phyloP scores from a whole-genome alignment of 2,888 invertebrate genomes.

The Caenorhabditis doughertyi region DNA sequence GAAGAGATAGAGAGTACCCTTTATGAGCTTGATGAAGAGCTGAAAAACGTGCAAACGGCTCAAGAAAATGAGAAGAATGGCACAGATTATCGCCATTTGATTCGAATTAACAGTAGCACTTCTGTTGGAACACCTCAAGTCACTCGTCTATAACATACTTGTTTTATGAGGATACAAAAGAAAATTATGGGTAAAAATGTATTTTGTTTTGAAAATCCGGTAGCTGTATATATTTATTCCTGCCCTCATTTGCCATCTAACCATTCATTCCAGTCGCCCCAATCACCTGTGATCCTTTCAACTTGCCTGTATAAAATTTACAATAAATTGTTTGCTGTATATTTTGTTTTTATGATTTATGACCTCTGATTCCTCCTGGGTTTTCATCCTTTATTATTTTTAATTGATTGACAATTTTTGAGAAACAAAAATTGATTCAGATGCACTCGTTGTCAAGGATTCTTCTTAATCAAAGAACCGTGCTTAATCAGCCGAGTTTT shows the following conservation, averaged over 20 bases:
- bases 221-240: no score
- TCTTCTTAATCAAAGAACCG: constrained; percentile 7
- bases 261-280: not conserved
- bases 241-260: not conserved
- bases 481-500: not conserved
- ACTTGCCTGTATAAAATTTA: constrained; percentile 18
- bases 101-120: constrained; percentile 57
- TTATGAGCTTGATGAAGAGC: constrained; percentile 56
- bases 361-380: not conserved
- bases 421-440: constrained; percentile 41
- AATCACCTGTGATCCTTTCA: constrained; percentile 9
- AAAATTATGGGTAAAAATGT: constrained; percentile 20
- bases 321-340: no score
- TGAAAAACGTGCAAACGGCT: constrained; percentile 47
- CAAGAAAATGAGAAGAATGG: constrained; percentile 32
- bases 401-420: not conserved
- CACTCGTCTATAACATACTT: constrained; percentile 37
- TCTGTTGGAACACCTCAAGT: constrained; percentile 55
- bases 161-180: not conserved
- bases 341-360: not conserved
- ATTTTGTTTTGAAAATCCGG: constrained; percentile 22
- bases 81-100: constrained; percentile 55
- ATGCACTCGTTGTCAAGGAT: constrained; percentile 50
- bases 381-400: not conserved
- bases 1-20: constrained; percentile 46